phyloP scores from a whole-genome alignment of 2,888 invertebrate genomes.

The Athalia circularis region DNA sequence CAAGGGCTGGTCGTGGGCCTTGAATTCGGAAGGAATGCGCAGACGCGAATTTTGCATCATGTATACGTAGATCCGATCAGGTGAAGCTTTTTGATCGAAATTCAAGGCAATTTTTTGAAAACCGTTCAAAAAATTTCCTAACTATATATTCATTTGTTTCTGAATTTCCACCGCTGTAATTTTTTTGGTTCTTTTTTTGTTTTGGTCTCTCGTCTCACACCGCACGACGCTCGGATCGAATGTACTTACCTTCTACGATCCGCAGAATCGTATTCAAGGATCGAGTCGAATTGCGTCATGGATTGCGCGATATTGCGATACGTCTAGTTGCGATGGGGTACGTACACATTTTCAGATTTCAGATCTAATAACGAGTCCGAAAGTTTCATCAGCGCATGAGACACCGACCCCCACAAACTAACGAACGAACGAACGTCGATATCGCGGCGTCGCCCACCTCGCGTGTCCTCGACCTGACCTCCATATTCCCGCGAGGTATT shows the following conservation, averaged over 20 bases:
- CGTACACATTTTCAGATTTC: slow-evolving; percentile 2
- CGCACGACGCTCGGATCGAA: too few species aligned
- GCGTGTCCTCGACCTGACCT: slow-evolving; percentile 41
- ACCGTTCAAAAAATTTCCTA: too few species aligned
- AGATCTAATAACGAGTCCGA: neutral
- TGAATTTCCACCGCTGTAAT: too few species aligned
- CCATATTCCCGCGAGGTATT: slow-evolving; percentile 6
- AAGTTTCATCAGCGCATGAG: neutral
- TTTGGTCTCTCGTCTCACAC: too few species aligned
- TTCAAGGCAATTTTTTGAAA: too few species aligned
- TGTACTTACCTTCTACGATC: too few species aligned
- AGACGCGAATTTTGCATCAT: slow-evolving; percentile 6
- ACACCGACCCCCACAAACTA: slow-evolving; percentile 7
- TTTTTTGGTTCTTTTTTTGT: too few species aligned
- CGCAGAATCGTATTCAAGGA: too few species aligned
- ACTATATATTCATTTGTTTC: too few species aligned
- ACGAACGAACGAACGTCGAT: slow-evolving; percentile 1
- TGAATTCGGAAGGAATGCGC: slow-evolving; percentile 18
- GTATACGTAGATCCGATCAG: neutral
- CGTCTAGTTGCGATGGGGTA: neutral
- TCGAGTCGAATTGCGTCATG: too few species aligned
- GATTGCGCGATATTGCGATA: too few species aligned
- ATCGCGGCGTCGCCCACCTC: neutral
- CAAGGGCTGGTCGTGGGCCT: slow-evolving; percentile 21
- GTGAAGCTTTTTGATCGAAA: too few species aligned